Percentiles rank a stretch among this genome's conserved stretches.
phyloP scores from a whole-genome alignment of 2,113 vertebrate genomes.

The Lepidothrix coronata region DNA sequence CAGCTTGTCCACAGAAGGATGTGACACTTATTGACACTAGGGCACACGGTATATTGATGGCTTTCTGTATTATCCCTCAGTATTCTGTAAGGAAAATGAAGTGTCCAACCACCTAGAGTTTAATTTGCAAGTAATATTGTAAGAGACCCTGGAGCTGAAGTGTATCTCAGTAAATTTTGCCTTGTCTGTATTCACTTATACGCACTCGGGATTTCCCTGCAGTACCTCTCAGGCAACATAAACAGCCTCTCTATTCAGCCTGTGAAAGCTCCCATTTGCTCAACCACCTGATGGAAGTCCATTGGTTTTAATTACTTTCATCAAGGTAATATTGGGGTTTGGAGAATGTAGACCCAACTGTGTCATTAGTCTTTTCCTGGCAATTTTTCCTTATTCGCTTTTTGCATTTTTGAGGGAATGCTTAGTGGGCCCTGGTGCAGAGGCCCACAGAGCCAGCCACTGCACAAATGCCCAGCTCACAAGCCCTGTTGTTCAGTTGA shows the following conservation, averaged over 20 bases:
- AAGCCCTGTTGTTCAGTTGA: not conserved
- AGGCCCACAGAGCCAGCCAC: not conserved
- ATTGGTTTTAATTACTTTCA: not conserved
- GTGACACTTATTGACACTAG: not conserved
- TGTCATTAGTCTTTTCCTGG: not conserved
- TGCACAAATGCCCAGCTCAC: not conserved
- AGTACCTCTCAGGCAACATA: not conserved
- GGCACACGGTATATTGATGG: not conserved
- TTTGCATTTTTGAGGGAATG: rapidly evolving
- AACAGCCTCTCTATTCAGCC: not conserved
- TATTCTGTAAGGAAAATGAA: not conserved
- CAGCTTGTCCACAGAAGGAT: not conserved
- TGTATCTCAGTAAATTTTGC: not conserved
- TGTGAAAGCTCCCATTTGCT: not conserved
- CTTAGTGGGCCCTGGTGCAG: not conserved
- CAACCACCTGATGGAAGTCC: not conserved
- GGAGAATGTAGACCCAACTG: not conserved
- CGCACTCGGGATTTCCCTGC: not conserved
- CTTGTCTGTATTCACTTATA: not conserved
- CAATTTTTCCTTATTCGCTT: not conserved
- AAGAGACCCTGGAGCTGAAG: not conserved
- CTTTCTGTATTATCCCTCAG: not conserved
- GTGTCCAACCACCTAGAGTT: not conserved
- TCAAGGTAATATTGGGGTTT: not conserved
- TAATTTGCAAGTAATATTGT: not conserved